Evolutionary conservation across 1,140 invertebrate species (phyloP), one percentile per base, ranked within the genome.

Genomic region (Diplogasteroides magnus): DNA sequence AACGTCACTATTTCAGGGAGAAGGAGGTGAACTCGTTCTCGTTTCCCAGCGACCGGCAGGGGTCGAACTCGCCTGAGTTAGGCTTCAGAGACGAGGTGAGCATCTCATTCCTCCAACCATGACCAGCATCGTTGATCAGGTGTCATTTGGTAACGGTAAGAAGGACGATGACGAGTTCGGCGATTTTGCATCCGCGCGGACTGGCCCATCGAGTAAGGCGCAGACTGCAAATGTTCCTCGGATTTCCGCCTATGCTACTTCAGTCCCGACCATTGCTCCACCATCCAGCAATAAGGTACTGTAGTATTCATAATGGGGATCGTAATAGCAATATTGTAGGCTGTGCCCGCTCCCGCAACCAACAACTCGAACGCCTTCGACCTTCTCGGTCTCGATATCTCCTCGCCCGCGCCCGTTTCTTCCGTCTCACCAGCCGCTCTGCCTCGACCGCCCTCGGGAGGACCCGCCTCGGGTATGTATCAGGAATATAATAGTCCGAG

Each of bases 101-200:
- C 74, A 2, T 2, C n/a, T 27, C n/a, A 26, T 55, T 37, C 31
- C 74, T 61, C 65, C 15, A 56, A 2, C 48, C 19, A 70, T 2
- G 19, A 55, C 28, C n/a, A 29, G n/a, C 0, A 23, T 2, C 0
- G 31, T 14, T 1, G 3, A 29, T 55, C n/a, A 71, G 26, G 56
- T 15, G 0, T n/a, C 32, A 28, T n/a, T 19, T 26, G 31, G 25
- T 2, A 31, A 65, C 23, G n/a, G 67, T 3, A 37, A 56, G 28
- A 61, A 67, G 19, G 72, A 72, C 0, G 76, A 77, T 26, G 76
- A 77, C 64, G 76, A 68, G 28, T 77, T 77, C 28, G 76, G 76
- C 2, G 72, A 77, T 26, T 77, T 77, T 67, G 71, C 77, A 13
- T 59, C 62, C 28, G 77, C 76, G 13, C 68, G 76, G 1, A 67